A percentile compares a stretch with the other conserved stretches of the same genome.
Evolutionary conservation across 2,113 vertebrate genomes (phyloP).

Genomic region (Acrocephalus arundinaceus): DNA sequence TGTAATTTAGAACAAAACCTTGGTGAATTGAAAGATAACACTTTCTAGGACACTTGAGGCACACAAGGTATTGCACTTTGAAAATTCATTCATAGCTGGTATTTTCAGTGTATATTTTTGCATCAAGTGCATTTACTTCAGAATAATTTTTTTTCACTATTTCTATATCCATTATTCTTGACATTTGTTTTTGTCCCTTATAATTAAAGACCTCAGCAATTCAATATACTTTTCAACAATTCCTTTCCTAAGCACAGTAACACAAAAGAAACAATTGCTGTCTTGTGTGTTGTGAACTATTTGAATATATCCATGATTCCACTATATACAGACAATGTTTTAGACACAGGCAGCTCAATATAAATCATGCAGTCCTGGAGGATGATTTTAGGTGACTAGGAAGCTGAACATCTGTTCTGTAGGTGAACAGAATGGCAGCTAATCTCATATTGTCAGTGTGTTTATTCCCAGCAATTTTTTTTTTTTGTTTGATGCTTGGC

Average conservation of each 20-base stretch:
- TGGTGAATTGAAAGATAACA: not conserved
- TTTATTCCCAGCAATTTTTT: constrained; percentile 25
- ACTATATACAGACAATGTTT: not conserved
- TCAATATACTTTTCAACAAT: not conserved
- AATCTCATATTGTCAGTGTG: constrained; percentile 42
- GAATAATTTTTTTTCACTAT: not conserved
- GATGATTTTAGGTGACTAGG: constrained; percentile 48
- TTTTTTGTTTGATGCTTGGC: constrained; percentile 39
- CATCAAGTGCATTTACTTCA: not conserved
- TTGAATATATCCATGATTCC: not conserved
- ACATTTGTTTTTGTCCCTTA: not conserved
- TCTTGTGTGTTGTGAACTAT: not conserved
- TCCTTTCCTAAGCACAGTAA: not conserved
- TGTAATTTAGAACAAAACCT: not conserved
- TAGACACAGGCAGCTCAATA: not conserved
- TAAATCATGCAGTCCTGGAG: constrained; percentile 4
- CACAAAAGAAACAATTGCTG: not conserved
- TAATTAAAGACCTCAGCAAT: not conserved
- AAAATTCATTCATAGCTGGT: not conserved
- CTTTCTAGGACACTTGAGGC: not conserved
- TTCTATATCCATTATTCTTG: not conserved
- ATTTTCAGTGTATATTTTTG: not conserved
- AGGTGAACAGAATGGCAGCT: constrained; percentile 59
- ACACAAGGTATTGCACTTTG: not conserved
- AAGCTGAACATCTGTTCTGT: constrained; percentile 70